Evolutionary conservation across 2,113 vertebrate genomes (phyloP).

Genomic region (Sterna hirundo): DNA sequence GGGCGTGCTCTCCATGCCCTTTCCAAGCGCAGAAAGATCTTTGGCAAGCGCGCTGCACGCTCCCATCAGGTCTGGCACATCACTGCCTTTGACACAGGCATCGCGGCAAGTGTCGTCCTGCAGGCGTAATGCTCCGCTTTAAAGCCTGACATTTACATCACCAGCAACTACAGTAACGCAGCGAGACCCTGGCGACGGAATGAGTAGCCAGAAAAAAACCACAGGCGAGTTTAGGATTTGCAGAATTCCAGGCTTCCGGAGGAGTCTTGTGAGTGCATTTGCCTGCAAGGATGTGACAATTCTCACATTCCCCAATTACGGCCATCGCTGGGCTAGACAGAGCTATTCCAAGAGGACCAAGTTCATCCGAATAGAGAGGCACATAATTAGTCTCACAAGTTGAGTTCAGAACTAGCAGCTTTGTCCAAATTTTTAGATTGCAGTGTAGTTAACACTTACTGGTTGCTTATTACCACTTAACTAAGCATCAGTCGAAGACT

Average conservation of each 20-base stretch:
- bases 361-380: background rate
- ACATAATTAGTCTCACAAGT: background rate
- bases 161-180: background rate
- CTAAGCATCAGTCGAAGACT: background rate
- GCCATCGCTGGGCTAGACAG: background rate
- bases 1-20: background rate
- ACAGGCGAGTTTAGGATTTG: background rate
- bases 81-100: background rate
- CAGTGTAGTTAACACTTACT: background rate
- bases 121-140: background rate
- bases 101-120: background rate
- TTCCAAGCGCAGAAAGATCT: background rate
- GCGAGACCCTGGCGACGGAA: background rate
- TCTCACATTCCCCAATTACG: accelerated
- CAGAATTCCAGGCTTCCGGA: background rate
- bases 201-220: background rate
- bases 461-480: background rate
- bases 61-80: slow-evolving; percentile 10
- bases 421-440: background rate
- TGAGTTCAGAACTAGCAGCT: background rate
- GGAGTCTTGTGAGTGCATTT: background rate
- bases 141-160: background rate
- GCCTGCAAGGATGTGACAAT: background rate
- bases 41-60: background rate
- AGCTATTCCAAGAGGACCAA: background rate